Evolutionary conservation across 2,113 vertebrate species (phyloP).

Genomic region (Colius striatus): DNA sequence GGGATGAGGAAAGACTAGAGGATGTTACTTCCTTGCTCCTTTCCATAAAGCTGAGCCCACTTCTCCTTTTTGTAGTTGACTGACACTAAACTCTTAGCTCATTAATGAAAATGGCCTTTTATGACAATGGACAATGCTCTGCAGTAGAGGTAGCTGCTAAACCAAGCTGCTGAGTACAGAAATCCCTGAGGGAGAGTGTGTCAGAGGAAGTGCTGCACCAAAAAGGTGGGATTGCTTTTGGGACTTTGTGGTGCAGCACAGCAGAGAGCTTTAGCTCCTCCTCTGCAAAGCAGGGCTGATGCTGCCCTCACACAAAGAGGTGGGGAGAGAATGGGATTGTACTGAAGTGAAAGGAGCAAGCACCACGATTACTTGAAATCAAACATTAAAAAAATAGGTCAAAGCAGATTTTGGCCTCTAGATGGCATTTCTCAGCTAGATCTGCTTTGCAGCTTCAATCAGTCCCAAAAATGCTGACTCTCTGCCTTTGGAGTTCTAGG

Average conservation of each 20-base stretch:
- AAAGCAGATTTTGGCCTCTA: neutral
- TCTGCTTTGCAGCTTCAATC: neutral
- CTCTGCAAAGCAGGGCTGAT: fast-evolving
- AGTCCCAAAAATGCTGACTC: fast-evolving
- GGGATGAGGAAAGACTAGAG: neutral
- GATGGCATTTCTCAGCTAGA: neutral
- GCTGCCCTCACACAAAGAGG: fast-evolving
- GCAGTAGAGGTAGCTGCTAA: neutral
- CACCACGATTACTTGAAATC: fast-evolving
- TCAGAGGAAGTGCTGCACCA: neutral
- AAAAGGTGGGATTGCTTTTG: neutral
- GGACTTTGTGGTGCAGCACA: neutral
- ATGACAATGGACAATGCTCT: neutral
- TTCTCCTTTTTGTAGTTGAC: neutral
- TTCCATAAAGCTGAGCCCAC: neutral
- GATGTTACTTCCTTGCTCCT: neutral
- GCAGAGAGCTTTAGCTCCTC: neutral
- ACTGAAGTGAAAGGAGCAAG: neutral
- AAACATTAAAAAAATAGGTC: too few species aligned
- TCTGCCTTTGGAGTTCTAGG: neutral
- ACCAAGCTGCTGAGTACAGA: neutral
- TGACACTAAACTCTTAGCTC: fast-evolving
- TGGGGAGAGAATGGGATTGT: fast-evolving
- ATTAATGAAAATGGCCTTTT: neutral
- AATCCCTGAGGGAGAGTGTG: neutral